phyloP scores from a whole-genome alignment of 2,797 vertebrate species.

The Micromesistius poutassou region DNA sequence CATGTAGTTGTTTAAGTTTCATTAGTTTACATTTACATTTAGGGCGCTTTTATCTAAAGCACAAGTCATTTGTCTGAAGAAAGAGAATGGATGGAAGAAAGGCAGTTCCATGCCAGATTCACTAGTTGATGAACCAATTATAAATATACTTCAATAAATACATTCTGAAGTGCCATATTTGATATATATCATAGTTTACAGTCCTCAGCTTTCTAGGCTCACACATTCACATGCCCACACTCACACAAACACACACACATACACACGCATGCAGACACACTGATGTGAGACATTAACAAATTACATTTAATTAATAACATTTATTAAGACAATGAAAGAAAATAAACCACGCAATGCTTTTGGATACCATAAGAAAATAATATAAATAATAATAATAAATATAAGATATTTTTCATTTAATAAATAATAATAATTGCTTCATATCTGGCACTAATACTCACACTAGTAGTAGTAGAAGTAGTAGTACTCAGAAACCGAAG shows the following conservation, averaged over 20 bases:
- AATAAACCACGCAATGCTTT: neutral
- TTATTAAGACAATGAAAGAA: neutral
- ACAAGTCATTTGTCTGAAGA: no score
- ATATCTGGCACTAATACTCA: slow-evolving; percentile 1
- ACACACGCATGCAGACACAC: neutral
- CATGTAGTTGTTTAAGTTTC: neutral
- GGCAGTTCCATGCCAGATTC: neutral
- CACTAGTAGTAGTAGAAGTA: no score
- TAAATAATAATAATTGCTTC: slow-evolving; percentile 3
- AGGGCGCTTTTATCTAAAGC: no score
- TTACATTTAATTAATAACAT: neutral
- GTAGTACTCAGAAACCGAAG: neutral
- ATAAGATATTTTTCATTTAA: neutral
- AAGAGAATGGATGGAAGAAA: neutral
- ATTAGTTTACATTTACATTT: neutral
- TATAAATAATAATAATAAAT: neutral
- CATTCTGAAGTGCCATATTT: no score
- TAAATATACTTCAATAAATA: no score
- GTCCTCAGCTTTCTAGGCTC: no score
- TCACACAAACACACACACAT: neutral
- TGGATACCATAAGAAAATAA: neutral
- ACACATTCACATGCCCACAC: neutral
- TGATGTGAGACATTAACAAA: neutral
- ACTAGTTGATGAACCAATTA: no score
- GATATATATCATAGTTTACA: no score